Conservation (phyloP, 1,140 invertebrate genomes). For the Papilio aristodemus region DNA sequence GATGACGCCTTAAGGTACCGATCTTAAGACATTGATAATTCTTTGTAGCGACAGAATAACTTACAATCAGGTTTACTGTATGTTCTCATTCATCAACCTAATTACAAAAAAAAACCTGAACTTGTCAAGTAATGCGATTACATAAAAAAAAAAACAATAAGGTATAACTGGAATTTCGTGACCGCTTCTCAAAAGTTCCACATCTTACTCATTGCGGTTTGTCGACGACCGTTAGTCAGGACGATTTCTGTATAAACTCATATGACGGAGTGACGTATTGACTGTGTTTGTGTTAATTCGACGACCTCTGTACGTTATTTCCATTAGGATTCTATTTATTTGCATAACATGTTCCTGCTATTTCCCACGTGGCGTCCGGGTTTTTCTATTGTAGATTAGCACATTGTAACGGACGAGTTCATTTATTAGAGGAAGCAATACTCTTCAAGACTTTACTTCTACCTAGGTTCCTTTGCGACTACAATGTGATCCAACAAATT, state of each 20-base stretch:
- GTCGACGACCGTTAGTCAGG: conserved; percentile 26
- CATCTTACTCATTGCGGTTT: conserved; percentile 29
- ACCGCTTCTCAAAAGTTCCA: conserved; percentile 23
- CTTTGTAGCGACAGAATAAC: not conserved
- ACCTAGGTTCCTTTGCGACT: no score
- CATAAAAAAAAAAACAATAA: conserved; percentile 19
- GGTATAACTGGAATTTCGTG: conserved; percentile 17
- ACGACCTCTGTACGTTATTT: conserved; percentile 16
- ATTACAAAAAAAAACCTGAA: not conserved
- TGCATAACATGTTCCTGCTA: conserved; percentile 11
- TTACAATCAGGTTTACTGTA: conserved; percentile 1
- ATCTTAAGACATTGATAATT: not conserved
- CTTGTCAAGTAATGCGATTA: conserved; percentile 13
- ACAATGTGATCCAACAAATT: no score
- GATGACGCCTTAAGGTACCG: not conserved
- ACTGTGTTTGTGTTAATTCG: conserved; percentile 8
- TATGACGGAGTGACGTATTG: conserved; percentile 7
- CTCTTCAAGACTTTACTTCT: no score
- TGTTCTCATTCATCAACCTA: conserved; percentile 3
- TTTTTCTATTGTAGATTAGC: not conserved
- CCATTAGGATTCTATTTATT: not conserved
- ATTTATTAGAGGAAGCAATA: no score
- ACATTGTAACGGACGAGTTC: no score
- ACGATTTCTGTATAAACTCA: conserved; percentile 21
- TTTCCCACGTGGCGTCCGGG: not conserved